Evolutionary conservation across 2,888 invertebrate genomes (phyloP).

Genomic region (Caprella mutica): DNA sequence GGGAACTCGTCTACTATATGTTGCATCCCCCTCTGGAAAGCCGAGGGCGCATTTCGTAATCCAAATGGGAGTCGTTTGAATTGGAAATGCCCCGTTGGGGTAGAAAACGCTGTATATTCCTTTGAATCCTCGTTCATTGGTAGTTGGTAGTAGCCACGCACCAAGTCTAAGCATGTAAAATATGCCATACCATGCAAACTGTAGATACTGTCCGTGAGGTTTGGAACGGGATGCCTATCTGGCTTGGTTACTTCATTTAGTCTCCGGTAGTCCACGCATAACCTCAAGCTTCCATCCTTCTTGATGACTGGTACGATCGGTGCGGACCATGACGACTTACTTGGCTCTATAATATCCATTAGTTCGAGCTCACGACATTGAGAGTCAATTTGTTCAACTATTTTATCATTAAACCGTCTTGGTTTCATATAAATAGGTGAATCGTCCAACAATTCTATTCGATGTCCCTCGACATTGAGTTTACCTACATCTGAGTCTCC

Average conservation of each 20-base stretch:
- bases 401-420: too few relatives aligned
- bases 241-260: slow-evolving; percentile 1
- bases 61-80: neutral
- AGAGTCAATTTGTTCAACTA: too few relatives aligned
- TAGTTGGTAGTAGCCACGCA: neutral
- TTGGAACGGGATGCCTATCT: neutral
- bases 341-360: too few relatives aligned
- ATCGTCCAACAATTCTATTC: too few relatives aligned
- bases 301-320: neutral
- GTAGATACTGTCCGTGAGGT: neutral
- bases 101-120: neutral
- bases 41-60: neutral
- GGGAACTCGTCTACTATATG: neutral
- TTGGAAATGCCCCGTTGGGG: neutral
- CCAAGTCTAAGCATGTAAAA: slow-evolving; percentile 3
- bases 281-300: neutral
- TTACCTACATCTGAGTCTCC: too few relatives aligned
- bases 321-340: too few relatives aligned
- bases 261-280: slow-evolving; percentile 2
- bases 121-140: neutral
- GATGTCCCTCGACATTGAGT: too few relatives aligned
- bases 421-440: too few relatives aligned
- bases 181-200: neutral
- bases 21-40: slow-evolving; percentile 4
- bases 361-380: too few relatives aligned